Evolutionary conservation across 1,140 invertebrate species (phyloP).

Genomic region (Agrilus planipennis): DNA sequence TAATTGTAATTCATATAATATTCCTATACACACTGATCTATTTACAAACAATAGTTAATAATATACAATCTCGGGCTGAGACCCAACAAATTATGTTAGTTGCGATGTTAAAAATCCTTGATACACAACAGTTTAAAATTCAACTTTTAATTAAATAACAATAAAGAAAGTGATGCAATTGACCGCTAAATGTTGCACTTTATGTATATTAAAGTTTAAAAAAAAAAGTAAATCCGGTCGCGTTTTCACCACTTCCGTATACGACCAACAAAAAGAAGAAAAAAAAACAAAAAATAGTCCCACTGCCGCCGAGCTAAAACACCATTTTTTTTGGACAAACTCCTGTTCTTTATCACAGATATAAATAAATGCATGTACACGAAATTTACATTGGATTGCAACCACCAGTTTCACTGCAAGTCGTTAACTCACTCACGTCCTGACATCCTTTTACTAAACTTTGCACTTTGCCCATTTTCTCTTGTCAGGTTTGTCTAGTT

Average conservation of each 20-base stretch:
- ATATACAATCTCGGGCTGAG: conserved; percentile 28
- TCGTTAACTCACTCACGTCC: conserved; percentile 15
- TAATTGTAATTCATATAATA: conserved; percentile 31
- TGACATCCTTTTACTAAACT: conserved; percentile 10
- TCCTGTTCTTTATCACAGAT: conserved; percentile 47
- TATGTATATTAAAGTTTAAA: no score
- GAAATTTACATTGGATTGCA: conserved; percentile 33
- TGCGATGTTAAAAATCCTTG: conserved; percentile 30
- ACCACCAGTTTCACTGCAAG: conserved; percentile 11
- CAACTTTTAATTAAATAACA: conserved; percentile 17
- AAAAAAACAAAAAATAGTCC: conserved; percentile 1
- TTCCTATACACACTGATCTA: conserved; percentile 36
- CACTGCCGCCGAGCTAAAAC: conserved; percentile 9
- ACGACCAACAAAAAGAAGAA: conserved; percentile 6
- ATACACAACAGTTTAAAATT: conserved; percentile 31
- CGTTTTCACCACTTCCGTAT: no score
- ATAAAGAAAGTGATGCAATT: conserved; percentile 12
- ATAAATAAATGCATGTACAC: conserved; percentile 48
- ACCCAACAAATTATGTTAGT: conserved; percentile 29
- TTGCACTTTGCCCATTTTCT: conserved; percentile 29
- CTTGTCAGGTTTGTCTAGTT: no score
- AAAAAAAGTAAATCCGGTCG: no score
- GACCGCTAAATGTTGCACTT: no score
- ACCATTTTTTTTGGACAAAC: conserved; percentile 16
- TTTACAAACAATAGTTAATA: conserved; percentile 33